Evolutionary conservation across 2,113 vertebrate genomes (phyloP), one percentile per base, ranked within the genome.

Genomic region (Picathartes gymnocephalus): DNA sequence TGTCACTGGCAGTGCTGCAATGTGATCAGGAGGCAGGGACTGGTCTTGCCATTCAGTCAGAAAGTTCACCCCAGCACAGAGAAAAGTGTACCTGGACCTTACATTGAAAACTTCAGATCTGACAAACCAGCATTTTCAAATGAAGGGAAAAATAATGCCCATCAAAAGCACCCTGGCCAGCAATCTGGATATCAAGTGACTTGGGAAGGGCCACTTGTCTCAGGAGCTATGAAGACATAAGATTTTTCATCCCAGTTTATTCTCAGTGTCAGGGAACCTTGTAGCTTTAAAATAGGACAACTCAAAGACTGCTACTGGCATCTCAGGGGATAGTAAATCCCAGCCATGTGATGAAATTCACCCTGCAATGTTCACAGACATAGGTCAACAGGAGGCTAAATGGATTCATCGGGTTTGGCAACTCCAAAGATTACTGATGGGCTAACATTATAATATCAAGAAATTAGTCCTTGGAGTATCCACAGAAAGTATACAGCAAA

Each of bases 321-420:
- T 69, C 62, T 69, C 37, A 70, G 7, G 15, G 51, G 60, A 90
- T 12, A 86, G 65, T 90, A 95, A 95, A 96, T 88, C 82, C 90
- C 76, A 81, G 72, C 47, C 68, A 64, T 69, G 76, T 79, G 80
- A 86, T 76, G 82, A 96, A 94, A 95, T 88, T 96, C 90, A 74
- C 64, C 72, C 56, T 94, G 93, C 57, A 86, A 45, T 86, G 40
- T 65, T 95, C 92, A 93, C 88, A 96, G 95, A 93, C 87, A 51
- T 7, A 69, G 96, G 95, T 96, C 96, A 96, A 60, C 33, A 86
- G 37, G 40, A 97, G 95, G 90, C 45, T 93, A 97, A 95, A 88
- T 81, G 72, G 69, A 95, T 88, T 96, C 95, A 84, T 39, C 60
- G 72, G 21, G 61, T 81, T 93, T 96, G 94, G 94, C 94, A 96